Evolutionary conservation across 2,888 invertebrate genomes (phyloP).

Genomic region (Carabus problematicus): DNA sequence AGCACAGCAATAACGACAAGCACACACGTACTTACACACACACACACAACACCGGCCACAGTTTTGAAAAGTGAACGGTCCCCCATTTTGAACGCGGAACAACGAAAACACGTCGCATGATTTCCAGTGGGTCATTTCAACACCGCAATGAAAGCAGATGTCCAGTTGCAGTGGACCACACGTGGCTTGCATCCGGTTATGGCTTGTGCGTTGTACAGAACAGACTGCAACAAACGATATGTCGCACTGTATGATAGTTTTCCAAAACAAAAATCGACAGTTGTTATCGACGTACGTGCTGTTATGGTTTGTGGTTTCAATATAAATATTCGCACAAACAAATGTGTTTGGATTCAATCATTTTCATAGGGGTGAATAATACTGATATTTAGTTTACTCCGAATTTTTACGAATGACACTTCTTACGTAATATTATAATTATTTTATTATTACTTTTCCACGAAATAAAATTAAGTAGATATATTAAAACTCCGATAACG

Average conservation of each 20-base stretch:
- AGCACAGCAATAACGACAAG: neutral
- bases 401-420: too few relatives aligned
- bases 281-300: neutral
- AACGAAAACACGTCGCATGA: constrained; percentile 32
- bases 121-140: constrained; percentile 54
- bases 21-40: constrained; percentile 4
- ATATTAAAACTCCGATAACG: too few relatives aligned
- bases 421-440: too few relatives aligned
- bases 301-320: neutral
- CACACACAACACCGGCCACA: neutral
- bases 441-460: too few relatives aligned
- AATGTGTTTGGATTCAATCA: too few relatives aligned
- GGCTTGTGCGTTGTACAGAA: too few relatives aligned
- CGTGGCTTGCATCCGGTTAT: constrained; percentile 5
- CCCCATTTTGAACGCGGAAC: constrained; percentile 49
- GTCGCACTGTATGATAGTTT: too few relatives aligned
- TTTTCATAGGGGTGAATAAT: too few relatives aligned
- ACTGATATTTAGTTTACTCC: too few relatives aligned
- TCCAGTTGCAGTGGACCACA: constrained; percentile 45
- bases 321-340: too few relatives aligned
- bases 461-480: too few relatives aligned
- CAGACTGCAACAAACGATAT: too few relatives aligned
- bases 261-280: neutral
- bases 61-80: constrained; percentile 44
- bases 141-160: constrained; percentile 59